phyloP scores from a whole-genome alignment of 1,140 invertebrate species.

The Cotesia glomerata region DNA sequence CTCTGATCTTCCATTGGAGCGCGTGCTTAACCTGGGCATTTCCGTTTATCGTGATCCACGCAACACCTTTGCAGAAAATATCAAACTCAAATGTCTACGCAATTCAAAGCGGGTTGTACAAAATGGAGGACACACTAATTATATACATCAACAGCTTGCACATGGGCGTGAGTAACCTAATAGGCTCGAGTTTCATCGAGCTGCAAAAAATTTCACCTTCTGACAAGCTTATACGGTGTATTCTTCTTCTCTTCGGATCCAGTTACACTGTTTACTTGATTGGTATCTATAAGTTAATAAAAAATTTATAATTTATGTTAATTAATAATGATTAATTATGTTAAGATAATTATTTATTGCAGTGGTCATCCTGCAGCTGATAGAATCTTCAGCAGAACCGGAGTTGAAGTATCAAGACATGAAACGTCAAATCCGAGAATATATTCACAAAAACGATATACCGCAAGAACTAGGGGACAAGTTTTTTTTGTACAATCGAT shows the following conservation, averaged over 20 bases:
- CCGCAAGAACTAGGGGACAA: constrained; percentile 38
- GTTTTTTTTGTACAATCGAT: constrained; percentile 47
- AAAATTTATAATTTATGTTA: not conserved
- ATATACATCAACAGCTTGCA: constrained; percentile 46
- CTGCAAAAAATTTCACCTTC: constrained; percentile 30
- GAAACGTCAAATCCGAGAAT: constrained; percentile 43
- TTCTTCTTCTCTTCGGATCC: constrained; percentile 43
- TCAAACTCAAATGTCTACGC: constrained; percentile 37
- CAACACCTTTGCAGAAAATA: constrained; percentile 18
- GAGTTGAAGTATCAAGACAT: constrained; percentile 49
- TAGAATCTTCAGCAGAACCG: constrained; percentile 41
- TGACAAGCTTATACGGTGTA: constrained; percentile 42
- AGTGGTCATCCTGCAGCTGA: constrained; percentile 47
- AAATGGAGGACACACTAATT: constrained; percentile 21
- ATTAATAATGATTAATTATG: constrained; percentile 9
- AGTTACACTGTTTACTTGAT: constrained; percentile 45
- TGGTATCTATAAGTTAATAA: constrained; percentile 30
- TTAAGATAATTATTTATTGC: not conserved
- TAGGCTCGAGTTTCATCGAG: constrained; percentile 43
- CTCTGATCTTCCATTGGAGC: constrained; percentile 50
- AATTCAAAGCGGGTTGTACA: constrained; percentile 32
- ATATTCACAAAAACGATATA: constrained; percentile 44
- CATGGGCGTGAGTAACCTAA: constrained; percentile 45
- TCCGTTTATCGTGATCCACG: constrained; percentile 45
- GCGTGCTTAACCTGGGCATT: constrained; percentile 45